Evolutionary conservation across 2,797 vertebrate genomes (phyloP), one percentile per base, ranked within the genome.

Genomic region (Hypotaenidia philippensis): DNA sequence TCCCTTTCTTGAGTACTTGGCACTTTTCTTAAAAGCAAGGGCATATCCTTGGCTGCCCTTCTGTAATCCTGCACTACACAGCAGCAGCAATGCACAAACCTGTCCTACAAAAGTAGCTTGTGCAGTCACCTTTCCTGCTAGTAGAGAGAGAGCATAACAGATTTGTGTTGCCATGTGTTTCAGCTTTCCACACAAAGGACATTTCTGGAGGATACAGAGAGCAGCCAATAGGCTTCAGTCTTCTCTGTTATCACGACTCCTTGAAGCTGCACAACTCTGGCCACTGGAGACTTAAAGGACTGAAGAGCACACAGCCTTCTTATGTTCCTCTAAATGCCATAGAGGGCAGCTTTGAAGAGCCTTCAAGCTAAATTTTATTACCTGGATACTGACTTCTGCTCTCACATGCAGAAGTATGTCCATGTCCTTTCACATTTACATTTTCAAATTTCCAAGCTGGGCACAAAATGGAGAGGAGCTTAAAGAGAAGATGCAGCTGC

Each of bases 21-120:
- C 31, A 69, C 34, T 72, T 55, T 93, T 77, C 40, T 77, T 76
- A 83, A 90, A 71, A 87, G 27, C 56, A 82, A 93, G 72, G 69
- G 20, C 90, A 93, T 13, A 59, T 90, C 60, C 61, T 90, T 90
- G 85, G 66, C 70, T 93, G 69, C 38, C 80, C 47, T 88, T 85
- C 61, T 19, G 52, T 81, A 89, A 81, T 81, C 80, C 83, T 87
- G 65, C 45, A 38, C 64, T 68, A 19, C 26, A 74, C 40, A 71
- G 53, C 38, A 84, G 11, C 56, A 85, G 16, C 26, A 17, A 59
- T 77, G 26, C 26, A 89, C 56, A 83, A 89, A 77, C 16, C 2
- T 70, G 31, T 44, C 47, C 59, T 66, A 47, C 52, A 69, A 83
- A 94, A 72, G 47, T 22, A 74, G 25, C 22, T 78, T 81, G 31